Evolutionary conservation across 2,797 vertebrate genomes (phyloP), one percentile per base, ranked within the genome.

Genomic region (Amazonetta brasiliensis): DNA sequence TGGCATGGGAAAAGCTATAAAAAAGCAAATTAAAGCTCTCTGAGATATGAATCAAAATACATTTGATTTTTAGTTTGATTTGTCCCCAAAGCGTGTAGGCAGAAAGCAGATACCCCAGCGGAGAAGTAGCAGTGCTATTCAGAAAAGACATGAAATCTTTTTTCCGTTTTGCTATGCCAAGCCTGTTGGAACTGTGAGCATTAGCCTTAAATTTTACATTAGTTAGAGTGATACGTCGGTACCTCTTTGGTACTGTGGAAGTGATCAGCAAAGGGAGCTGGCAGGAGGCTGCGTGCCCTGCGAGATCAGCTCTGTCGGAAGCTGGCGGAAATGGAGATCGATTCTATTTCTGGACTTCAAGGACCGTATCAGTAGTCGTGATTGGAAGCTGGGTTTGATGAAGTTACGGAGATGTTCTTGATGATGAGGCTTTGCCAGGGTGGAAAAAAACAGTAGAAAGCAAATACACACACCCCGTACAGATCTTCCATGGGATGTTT

Each of bases 41-140:
- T n/a, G 75, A 71, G 48, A 60, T 62, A 63, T 25, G 50, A 92
- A 90, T 75, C 46, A 85, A 96, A 96, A 81, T 64, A 4, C 9
- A 81, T 94, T 93, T 81, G 74, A 89, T 94, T 92, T 87, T 94
- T 63, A 11, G 7, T 90, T 91, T 95, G 84, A 25, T 92, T 64
- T 74, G 84, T 90, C 72, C 92, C 63, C 37, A 44, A 18, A 94
- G 66, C n/a, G 14, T 71, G 12, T 23, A 43, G 43, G 64, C 78
- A 95, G 87, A 96, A 91, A 50, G 66, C 44, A 73, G 72, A 59
- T 73, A 43, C 6, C 35, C 28, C 54, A 71, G 5, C 4, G 4
- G 88, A 91, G 85, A 89, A 85, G 26, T 43, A 87, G n/a, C 2
- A 4, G 23, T 68, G 60, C 22, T 73, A 1, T 74, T 90, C 23